Evolutionary conservation across 1,140 invertebrate species (phyloP), one percentile per base, ranked within the genome.

Genomic region (Littorina saxatilis): DNA sequence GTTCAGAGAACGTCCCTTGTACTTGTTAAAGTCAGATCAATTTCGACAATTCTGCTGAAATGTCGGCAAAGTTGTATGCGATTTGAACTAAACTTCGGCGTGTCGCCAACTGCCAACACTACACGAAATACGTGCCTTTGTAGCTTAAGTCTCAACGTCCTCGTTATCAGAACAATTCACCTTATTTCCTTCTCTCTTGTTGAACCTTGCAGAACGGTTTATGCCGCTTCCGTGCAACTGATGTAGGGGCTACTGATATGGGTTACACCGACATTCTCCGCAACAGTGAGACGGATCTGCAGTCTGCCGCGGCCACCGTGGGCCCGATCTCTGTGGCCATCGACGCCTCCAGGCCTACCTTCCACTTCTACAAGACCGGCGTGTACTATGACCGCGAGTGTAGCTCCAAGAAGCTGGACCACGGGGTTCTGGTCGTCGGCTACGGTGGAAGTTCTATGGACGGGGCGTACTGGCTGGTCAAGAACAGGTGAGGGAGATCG

Each of bases 341-440:
- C 89, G 98, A 99, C 94, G 98, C 84, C 29, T 73, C 79, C 17
- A 83, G 79, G 70, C n/a, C 29, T 50, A 86, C 87, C 2, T 88
- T 87, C 84, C 85, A 84, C 32, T 61, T 83, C 55, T 72, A 81
- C 47, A 72, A 37, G 43, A 52, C 63, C 23, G 68, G 78, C 63
- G 47, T 72, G 23, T 52, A 70, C 43, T 68, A 70, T 50, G 63
- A 68, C 55, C 4, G 11, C 17, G 15, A 13, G 47, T 72, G 68
- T 94, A 92, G 95, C 87, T 92, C 95, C 1, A 90, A 93, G 20
- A 91, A 95, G 68, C 92, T 98, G 15, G 96, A 98, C 91, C 97
- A 98, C 91, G 97, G 96, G 82, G 98, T 98, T 15, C 91, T 97
- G 27, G 94, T 94, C 78, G 96, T 98, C 70, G 97, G 97, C 37